Evolutionary conservation across 53 echinoderm and acorn worm species (phyloP), one percentile per base, ranked within the genome.

Genomic region (Hippasteria phrygiana): DNA sequence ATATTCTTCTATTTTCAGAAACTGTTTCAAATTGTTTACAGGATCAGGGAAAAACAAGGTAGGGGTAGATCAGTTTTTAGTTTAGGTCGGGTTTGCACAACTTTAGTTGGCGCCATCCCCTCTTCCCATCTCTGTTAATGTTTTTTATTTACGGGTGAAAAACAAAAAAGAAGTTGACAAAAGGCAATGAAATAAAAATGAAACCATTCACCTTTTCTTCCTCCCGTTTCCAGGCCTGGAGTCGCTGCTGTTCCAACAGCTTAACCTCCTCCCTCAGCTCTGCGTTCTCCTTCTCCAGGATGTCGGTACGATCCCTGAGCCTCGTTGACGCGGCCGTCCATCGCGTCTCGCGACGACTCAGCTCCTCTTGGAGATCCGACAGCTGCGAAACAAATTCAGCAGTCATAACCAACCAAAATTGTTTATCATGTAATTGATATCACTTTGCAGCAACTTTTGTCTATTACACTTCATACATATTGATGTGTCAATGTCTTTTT

Each of bases 341-440:
- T 14, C 95, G 71, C 1, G 95, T 91, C 77, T 97, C 98, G 37
- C 95, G 90, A 28, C 92, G 91, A 73, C 89, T 94, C 47, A 97
- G 56, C 70, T 97, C 98, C n/a, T 89, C 94, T 43, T 97, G 95
- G 39, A 97, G 80, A 45, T 97, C 95, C 34, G 70, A 73, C 64
- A 96, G 55, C 96, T 96, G 34, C 27, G 73, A 46, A 69, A 39
- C 28, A 74, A 53, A 83, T 17, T 2, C 34, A 20, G 26, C 7
- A 6, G 11, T 45, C 46, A 47, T n/a, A n/a, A n/a, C n/a, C n/a
- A n/a, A n/a, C n/a, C n/a, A n/a, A n/a, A n/a, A n/a, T n/a, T n/a
- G n/a, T n/a, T n/a, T n/a, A n/a, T n/a, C n/a, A n/a, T n/a, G n/a
- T n/a, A n/a, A n/a, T n/a, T n/a, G n/a, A n/a, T n/a, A n/a, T n/a